Conservation (phyloP, 2,888 invertebrate genomes). For the Leucophenga maculata region DNA sequence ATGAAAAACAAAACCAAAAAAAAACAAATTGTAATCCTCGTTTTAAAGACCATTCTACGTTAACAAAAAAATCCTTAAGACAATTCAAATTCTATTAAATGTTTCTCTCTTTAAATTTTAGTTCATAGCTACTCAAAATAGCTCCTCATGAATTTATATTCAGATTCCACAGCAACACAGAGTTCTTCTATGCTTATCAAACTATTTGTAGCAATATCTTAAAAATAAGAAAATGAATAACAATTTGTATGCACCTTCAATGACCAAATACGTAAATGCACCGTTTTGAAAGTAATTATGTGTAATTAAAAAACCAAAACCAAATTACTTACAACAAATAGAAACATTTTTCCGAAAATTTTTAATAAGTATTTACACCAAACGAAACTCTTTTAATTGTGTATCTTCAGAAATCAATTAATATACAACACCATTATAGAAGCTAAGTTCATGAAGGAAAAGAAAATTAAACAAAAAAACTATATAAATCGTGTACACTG, state of each 20-base stretch:
- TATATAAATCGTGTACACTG: conserved; percentile 4
- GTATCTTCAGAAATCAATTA: not conserved
- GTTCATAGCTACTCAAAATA: too few species aligned
- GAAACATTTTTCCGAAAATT: too few species aligned
- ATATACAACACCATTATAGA: not conserved
- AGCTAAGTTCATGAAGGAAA: not conserved
- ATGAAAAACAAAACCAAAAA: too few species aligned
- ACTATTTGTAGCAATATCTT: not conserved
- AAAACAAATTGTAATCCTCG: too few species aligned
- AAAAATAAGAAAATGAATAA: conserved; percentile 14
- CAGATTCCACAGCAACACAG: too few species aligned
- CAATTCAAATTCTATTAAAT: too few species aligned
- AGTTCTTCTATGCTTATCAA: not conserved
- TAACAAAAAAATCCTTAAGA: too few species aligned
- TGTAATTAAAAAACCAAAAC: conserved; percentile 8
- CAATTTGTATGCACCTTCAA: conserved; percentile 5
- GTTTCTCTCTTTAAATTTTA: too few species aligned
- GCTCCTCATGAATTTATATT: too few species aligned
- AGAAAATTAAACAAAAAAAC: conserved; percentile 7
- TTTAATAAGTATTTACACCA: not conserved
- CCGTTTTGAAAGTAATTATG: not conserved
- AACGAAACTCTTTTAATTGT: not conserved
- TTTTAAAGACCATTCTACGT: too few species aligned
- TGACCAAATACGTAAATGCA: conserved; percentile 24
- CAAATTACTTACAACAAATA: not conserved